phyloP scores from a whole-genome alignment of 2,888 invertebrate genomes.

The Eristalis intricaria region DNA sequence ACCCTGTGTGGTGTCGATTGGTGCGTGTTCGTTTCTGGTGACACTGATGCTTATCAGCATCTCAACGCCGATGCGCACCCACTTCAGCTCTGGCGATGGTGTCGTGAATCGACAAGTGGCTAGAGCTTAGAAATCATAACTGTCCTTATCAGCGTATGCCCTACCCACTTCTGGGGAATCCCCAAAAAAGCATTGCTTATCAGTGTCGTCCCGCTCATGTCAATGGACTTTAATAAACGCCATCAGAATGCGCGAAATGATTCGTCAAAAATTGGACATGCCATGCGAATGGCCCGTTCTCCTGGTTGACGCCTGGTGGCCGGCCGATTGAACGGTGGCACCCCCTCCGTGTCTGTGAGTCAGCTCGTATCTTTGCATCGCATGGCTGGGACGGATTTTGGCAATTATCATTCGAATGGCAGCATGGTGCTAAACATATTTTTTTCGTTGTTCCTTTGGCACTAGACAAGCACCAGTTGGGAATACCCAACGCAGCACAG shows the following conservation, averaged over 20 bases:
- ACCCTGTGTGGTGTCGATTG: conserved; percentile 43
- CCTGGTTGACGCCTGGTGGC: not conserved
- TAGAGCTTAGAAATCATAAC: conserved; percentile 40
- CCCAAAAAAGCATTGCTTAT: conserved; percentile 27
- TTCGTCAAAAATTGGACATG: conserved; percentile 53
- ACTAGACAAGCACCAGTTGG: conserved; percentile 70
- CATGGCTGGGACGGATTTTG: conserved; percentile 3
- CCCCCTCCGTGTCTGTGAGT: conserved; percentile 11
- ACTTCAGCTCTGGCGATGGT: not conserved
- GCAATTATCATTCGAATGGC: conserved; percentile 69
- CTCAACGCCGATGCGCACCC: not conserved
- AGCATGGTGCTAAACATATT: conserved; percentile 66
- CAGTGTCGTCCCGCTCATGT: conserved; percentile 32
- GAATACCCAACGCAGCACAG: conserved; percentile 58
- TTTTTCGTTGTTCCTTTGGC: conserved; percentile 68
- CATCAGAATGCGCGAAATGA: conserved; percentile 54
- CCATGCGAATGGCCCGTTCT: not conserved
- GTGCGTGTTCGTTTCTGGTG: not conserved
- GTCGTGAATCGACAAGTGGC: conserved; percentile 53
- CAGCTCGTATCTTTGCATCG: conserved; percentile 18
- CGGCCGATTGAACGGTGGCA: conserved; percentile 2
- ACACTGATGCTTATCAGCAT: conserved; percentile 23
- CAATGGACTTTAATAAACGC: conserved; percentile 61
- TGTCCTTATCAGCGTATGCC: conserved; percentile 56
- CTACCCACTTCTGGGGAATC: conserved; percentile 45